phyloP scores from a whole-genome alignment of 1,140 invertebrate genomes.

The Harpegnathos saltator region DNA sequence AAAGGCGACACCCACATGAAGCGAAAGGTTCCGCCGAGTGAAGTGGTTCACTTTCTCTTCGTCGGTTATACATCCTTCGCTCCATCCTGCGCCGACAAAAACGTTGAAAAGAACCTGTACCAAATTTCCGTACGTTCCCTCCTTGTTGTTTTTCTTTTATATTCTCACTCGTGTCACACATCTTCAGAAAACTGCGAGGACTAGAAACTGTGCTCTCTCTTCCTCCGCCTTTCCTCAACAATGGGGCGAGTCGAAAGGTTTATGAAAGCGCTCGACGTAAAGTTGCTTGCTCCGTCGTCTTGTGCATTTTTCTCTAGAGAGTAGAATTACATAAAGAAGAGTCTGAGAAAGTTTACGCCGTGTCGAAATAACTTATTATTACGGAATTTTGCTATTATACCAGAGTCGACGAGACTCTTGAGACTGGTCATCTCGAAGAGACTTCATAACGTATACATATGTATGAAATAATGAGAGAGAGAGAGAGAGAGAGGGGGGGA shows the following conservation, averaged over 20 bases:
- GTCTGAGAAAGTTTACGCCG: no score
- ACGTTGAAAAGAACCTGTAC: slow-evolving; percentile 39
- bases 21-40: background rate
- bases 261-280: no score
- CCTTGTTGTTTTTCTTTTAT: slow-evolving; percentile 6
- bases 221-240: background rate
- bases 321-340: no score
- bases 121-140: slow-evolving; percentile 32
- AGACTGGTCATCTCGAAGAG: background rate
- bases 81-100: background rate
- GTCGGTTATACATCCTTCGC: no score
- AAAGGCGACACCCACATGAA: background rate
- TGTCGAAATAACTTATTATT: no score
- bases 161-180: slow-evolving; percentile 1
- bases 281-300: no score
- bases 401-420: no score
- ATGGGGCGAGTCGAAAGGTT: background rate
- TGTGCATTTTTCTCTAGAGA: no score
- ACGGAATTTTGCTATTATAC: no score
- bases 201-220: background rate
- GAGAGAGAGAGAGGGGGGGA: no score
- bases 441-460: slow-evolving; percentile 10
- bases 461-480: background rate
- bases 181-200: background rate
- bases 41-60: slow-evolving; percentile 27